Evolutionary conservation across 2,113 vertebrate genomes (phyloP).

Genomic region (Kryptolebias marmoratus): DNA sequence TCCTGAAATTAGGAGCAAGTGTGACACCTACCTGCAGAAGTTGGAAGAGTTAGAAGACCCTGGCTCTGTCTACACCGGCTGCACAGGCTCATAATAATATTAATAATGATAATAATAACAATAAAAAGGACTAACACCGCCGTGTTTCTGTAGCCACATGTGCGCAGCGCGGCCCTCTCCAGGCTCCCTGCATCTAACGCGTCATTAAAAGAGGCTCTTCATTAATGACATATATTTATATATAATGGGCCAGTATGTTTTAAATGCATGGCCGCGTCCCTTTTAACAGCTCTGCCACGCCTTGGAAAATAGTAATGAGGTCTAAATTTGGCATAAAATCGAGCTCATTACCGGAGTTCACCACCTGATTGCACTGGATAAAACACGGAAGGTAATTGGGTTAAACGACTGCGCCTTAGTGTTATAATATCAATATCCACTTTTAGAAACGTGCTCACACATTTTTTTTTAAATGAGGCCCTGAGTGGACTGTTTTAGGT

Average conservation of each 20-base stretch:
- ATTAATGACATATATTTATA: slow-evolving; percentile 67
- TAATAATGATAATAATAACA: background rate
- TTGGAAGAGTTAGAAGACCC: slow-evolving; percentile 82
- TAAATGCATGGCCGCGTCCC: slow-evolving; percentile 74
- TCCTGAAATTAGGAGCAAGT: slow-evolving; percentile 91
- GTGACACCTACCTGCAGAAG: slow-evolving; percentile 98
- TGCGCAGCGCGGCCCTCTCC: slow-evolving; percentile 43
- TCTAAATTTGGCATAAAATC: slow-evolving; percentile 99
- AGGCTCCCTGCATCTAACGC: slow-evolving; percentile 71
- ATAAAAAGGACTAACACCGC: background rate
- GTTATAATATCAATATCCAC: slow-evolving; percentile 80
- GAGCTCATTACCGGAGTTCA: slow-evolving; percentile 98
- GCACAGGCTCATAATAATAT: background rate
- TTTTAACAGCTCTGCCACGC: slow-evolving; percentile 83
- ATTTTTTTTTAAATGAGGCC: background rate
- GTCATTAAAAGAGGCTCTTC: slow-evolving; percentile 66
- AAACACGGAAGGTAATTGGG: slow-evolving; percentile 96
- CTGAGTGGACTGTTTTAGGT: background rate
- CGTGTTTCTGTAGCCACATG: slow-evolving; percentile 6
- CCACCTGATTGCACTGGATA: slow-evolving; percentile 95
- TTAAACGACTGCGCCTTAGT: slow-evolving; percentile 86
- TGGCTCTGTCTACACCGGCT: slow-evolving; percentile 39
- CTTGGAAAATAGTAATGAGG: slow-evolving; percentile 89
- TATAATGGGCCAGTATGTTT: slow-evolving; percentile 76
- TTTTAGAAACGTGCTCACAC: slow-evolving; percentile 58